Conservation (phyloP, 2,797 vertebrate genomes). For the Potorous gilbertii region DNA sequence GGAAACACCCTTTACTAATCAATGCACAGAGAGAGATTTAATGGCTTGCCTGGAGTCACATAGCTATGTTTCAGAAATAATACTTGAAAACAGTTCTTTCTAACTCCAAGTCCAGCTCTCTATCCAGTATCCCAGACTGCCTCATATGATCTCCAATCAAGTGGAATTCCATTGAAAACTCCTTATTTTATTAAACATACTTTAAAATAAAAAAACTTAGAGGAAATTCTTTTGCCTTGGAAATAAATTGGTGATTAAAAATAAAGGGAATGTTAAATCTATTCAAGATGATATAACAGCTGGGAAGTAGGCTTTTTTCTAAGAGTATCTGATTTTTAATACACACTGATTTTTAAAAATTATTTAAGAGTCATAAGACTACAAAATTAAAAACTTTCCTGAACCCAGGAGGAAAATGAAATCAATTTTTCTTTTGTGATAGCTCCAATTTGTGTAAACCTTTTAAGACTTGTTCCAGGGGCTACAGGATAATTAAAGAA, state of each 20-base stretch:
- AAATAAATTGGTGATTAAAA: not conserved
- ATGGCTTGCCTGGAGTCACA: not conserved
- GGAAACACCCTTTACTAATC: not conserved
- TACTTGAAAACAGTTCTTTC: not conserved
- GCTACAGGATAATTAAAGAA: not conserved
- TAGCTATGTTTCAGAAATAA: not conserved
- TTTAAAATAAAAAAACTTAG: not conserved
- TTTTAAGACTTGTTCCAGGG: not conserved
- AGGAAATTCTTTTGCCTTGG: not conserved
- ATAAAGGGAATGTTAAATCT: not conserved
- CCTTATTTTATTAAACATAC: not conserved
- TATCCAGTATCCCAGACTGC: not conserved
- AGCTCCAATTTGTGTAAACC: not conserved
- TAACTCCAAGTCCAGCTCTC: not conserved
- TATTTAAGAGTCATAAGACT: conserved; percentile 16
- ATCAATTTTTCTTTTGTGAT: not conserved
- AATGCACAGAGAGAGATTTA: not conserved
- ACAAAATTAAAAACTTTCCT: conserved; percentile 48
- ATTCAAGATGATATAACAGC: not conserved
- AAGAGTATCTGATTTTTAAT: not conserved
- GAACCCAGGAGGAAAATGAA: conserved; percentile 32
- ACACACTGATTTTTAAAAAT: not conserved
- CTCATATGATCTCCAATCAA: not conserved
- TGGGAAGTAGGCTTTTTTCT: not conserved
- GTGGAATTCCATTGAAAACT: not conserved